A percentile compares a stretch with the other conserved stretches of the same genome.
Conservation (phyloP, 2,113 vertebrate genomes). For the Ammodytes marinus region DNA sequence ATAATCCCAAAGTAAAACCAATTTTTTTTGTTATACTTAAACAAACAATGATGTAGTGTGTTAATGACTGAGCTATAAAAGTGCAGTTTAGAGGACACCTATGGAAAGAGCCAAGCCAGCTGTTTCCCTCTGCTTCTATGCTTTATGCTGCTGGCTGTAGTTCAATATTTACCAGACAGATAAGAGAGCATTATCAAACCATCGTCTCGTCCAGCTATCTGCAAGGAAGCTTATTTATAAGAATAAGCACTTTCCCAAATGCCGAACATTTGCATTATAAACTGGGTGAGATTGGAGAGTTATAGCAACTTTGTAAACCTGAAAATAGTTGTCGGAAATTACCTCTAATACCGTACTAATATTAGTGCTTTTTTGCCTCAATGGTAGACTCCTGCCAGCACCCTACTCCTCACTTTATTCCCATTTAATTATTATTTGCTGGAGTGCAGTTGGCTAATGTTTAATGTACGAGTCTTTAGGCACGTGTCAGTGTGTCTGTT, state of each 20-base stretch:
- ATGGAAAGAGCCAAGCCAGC: background rate
- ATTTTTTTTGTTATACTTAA: background rate
- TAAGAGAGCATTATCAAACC: background rate
- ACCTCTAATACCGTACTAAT: background rate
- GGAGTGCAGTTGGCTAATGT: slow-evolving; percentile 40
- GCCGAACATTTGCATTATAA: background rate
- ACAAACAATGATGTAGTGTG: background rate
- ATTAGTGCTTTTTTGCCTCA: slow-evolving; percentile 2
- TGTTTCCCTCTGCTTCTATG: background rate
- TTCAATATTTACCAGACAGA: background rate
- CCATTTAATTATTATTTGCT: slow-evolving; percentile 48
- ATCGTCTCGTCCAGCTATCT: background rate
- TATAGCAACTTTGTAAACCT: background rate
- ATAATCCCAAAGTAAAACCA: background rate
- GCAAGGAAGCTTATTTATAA: background rate
- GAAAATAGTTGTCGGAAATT: background rate
- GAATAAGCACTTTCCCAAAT: background rate
- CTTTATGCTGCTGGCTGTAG: background rate
- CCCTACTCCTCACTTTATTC: slow-evolving; percentile 15
- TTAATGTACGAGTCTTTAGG: slow-evolving; percentile 53
- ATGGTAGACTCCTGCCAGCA: slow-evolving; percentile 1
- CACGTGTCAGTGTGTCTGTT: slow-evolving; percentile 49
- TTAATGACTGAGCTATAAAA: background rate
- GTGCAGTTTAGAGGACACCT: no score
- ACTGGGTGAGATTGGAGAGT: background rate